Base-by-base conservation (phyloP, 1,140 invertebrate species). In the Cyrtorhinus lividipennis region DNA sequence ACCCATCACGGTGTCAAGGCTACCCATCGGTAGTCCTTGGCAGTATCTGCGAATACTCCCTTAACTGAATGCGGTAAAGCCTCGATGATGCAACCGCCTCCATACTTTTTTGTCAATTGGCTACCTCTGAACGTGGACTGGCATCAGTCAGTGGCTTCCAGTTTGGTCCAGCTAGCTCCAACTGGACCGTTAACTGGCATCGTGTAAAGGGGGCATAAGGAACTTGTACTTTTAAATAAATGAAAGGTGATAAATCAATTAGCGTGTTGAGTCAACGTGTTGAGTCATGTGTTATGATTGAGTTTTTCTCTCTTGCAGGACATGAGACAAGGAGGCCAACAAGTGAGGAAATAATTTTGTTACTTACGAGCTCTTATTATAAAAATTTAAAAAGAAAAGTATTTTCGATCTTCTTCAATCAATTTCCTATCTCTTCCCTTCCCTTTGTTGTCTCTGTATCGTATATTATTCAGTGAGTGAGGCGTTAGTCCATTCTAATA, bases 251-350 rank as follows among this genome's bases (percentile, higher is more conserved):
- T 53, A 15, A 15, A 5, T 15, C 48, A 53, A 10, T 53, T 20
- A 5, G 5, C 18, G 48, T 53, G 13, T 13, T 53, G 48, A 13
- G 48, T n/a, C n/a, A n/a, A n/a, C n/a, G n/a, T n/a, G n/a, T n/a
- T n/a, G 5, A 59, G 8, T 20, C 5, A 23, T 53, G 48, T 53
- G 48, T 24, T 46, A 53, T n/a, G 1, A 23, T 22, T 13, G 13
- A 56, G 62, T 60, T 30, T 63, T 60, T 62, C 58, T 65, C 61
- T 68, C 13, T 69, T 69, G 25, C 62, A 69, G 68, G 69, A 71
- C 56, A 63, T 66, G 66, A 67, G 69, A 13, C 69, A 71, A 63
- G 68, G 68, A 62, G 68, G 68, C 46, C 69, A 69, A 60, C 69
- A 67, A 60, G 62, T 66, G 48, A 69, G 69, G 22, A 71, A 71